Conservation (phyloP, 2,113 vertebrate genomes). For the Brevimyrus niger region DNA sequence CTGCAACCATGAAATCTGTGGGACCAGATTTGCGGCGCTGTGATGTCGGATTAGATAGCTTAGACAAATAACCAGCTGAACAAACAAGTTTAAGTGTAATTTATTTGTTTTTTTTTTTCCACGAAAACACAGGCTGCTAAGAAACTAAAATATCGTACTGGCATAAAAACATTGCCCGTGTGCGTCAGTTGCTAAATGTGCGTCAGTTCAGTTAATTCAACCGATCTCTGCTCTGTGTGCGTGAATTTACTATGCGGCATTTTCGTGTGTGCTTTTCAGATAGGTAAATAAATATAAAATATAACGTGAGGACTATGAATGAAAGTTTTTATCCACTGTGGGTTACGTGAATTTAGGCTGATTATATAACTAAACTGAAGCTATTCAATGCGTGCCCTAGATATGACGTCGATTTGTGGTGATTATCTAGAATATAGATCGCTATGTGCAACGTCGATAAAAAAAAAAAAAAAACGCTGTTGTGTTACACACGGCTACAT, state of each 20-base stretch:
- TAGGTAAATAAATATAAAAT: background rate
- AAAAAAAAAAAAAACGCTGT: background rate
- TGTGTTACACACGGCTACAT: background rate
- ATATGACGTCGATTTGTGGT: background rate
- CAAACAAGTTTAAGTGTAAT: background rate
- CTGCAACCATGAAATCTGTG: background rate
- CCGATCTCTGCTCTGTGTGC: background rate
- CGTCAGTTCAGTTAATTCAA: background rate
- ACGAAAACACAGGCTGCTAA: background rate
- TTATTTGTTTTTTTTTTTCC: background rate
- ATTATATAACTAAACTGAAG: background rate
- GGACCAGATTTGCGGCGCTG: background rate
- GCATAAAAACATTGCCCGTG: background rate
- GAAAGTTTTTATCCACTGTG: background rate
- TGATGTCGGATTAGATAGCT: background rate
- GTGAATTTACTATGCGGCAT: background rate
- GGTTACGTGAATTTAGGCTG: background rate
- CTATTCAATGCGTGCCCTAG: background rate
- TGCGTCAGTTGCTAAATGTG: no score
- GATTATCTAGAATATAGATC: background rate
- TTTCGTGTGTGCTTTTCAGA: background rate
- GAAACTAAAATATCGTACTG: background rate
- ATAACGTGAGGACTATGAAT: background rate
- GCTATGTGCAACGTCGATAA: background rate
- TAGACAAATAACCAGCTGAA: background rate